Conservation (phyloP, 2,888 invertebrate genomes). For the Dromius quadrimaculatus region DNA sequence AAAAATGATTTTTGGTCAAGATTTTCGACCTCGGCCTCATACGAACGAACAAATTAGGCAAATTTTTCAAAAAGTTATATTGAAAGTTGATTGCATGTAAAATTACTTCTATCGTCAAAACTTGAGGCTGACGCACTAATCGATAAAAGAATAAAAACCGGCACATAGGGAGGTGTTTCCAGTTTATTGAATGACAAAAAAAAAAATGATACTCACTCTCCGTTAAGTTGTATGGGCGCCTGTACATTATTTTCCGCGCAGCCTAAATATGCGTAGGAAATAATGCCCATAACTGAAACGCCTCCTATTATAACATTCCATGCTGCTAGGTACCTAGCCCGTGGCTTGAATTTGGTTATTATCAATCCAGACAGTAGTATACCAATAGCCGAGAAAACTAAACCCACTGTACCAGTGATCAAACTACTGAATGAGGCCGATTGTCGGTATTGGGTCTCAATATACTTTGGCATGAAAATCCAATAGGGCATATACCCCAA, state of each 20-base stretch:
- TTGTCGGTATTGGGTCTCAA: slow-evolving; percentile 84
- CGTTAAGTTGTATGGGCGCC: slow-evolving; percentile 64
- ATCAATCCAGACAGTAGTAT: slow-evolving; percentile 76
- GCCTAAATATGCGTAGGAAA: slow-evolving; percentile 76
- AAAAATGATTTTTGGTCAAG: too few species aligned
- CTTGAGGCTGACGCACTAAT: too few species aligned
- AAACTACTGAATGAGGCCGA: slow-evolving; percentile 82
- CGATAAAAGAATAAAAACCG: too few species aligned
- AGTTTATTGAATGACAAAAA: too few species aligned
- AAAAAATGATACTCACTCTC: slow-evolving; percentile 64
- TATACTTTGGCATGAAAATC: slow-evolving; percentile 86
- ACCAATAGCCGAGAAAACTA: slow-evolving; percentile 78
- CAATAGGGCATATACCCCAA: slow-evolving; percentile 81
- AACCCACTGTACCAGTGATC: slow-evolving; percentile 78
- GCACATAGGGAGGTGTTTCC: too few species aligned
- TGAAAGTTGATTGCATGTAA: too few species aligned
- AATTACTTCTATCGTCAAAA: too few species aligned
- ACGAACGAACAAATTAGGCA: too few species aligned
- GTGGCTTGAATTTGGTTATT: slow-evolving; percentile 76
- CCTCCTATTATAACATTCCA: slow-evolving; percentile 78
- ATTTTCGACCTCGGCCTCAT: too few species aligned
- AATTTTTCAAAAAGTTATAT: too few species aligned
- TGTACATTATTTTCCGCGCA: slow-evolving; percentile 74
- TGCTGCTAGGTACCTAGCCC: slow-evolving; percentile 74
- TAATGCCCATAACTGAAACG: slow-evolving; percentile 73